Evolutionary conservation across 2,113 vertebrate genomes (phyloP).

Genomic region (Alouatta palliata): DNA sequence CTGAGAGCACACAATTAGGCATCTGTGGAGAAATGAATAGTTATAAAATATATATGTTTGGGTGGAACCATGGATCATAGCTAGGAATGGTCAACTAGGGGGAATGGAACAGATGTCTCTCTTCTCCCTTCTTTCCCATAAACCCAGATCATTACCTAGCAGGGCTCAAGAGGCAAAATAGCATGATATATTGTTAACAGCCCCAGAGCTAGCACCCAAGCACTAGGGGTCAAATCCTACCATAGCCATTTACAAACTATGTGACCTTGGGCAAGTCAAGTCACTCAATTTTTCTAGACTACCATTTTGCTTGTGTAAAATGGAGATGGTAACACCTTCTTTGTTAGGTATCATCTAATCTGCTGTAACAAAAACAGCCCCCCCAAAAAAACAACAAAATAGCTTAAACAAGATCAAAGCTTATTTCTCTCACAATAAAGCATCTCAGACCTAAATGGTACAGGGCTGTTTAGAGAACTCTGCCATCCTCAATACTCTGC

Average conservation of each 20-base stretch:
- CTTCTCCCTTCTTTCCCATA: neutral
- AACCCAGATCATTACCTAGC: neutral
- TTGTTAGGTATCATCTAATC: neutral
- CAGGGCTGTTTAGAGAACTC: neutral
- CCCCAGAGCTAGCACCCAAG: neutral
- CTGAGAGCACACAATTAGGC: neutral
- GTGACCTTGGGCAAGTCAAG: neutral
- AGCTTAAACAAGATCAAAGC: neutral
- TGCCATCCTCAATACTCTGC: too few species aligned
- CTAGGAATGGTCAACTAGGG: neutral
- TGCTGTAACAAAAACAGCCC: neutral
- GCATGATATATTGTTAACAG: neutral
- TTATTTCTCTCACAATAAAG: neutral
- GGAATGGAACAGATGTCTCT: neutral
- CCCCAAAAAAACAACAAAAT: neutral
- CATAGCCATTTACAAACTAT: neutral
- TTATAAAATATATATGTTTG: neutral
- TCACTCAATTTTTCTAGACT: neutral
- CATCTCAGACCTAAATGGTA: neutral
- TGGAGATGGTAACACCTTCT: neutral
- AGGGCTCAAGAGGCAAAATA: neutral
- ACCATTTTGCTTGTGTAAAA: neutral
- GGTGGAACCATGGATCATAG: neutral
- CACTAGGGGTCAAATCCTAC: neutral
- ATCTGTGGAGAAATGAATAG: neutral